A percentile compares a stretch with the other conserved stretches of the same genome.
Conservation (phyloP, 2,113 vertebrate genomes). For the Prochilodus magdalenae region DNA sequence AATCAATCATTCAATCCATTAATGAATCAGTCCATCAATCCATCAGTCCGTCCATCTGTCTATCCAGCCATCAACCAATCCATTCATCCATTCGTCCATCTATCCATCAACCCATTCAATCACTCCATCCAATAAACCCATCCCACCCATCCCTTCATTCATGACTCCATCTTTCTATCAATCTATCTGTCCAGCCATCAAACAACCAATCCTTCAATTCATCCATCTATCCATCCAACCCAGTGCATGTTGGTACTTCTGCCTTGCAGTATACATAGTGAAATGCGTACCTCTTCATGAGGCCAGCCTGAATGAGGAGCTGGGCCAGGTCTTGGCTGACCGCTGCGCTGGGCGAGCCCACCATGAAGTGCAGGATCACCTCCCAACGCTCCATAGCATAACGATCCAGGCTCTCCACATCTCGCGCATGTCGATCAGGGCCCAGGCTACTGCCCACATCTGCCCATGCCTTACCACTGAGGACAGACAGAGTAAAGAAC, state of each 20-base stretch:
- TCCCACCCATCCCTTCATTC: too few relatives aligned
- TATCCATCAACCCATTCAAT: too few relatives aligned
- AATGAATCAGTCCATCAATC: too few relatives aligned
- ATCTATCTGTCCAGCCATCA: too few relatives aligned
- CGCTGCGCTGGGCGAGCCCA: conserved; percentile 87
- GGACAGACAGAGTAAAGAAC: not conserved
- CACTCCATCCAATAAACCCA: too few relatives aligned
- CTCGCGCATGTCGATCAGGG: conserved; percentile 87
- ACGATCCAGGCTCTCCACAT: conserved; percentile 87
- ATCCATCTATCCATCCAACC: too few relatives aligned
- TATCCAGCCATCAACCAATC: too few relatives aligned
- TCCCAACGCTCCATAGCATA: conserved; percentile 93
- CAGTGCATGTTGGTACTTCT: not conserved
- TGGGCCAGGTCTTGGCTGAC: conserved; percentile 91
- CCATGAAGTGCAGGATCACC: conserved; percentile 94
- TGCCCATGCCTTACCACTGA: conserved; percentile 86
- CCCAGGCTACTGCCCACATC: conserved; percentile 88
- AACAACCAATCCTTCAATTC: too few relatives aligned
- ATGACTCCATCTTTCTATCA: too few relatives aligned
- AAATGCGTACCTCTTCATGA: conserved; percentile 86
- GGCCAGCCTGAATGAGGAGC: conserved; percentile 87
- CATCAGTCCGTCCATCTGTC: too few relatives aligned
- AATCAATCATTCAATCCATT: too few relatives aligned
- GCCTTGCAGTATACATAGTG: not conserved
- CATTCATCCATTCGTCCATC: too few relatives aligned